These are phyloP conservation scores for Altica lythri DNA, from an alignment of 2,888 invertebrate species.

Conservation along the genomic window DNA sequence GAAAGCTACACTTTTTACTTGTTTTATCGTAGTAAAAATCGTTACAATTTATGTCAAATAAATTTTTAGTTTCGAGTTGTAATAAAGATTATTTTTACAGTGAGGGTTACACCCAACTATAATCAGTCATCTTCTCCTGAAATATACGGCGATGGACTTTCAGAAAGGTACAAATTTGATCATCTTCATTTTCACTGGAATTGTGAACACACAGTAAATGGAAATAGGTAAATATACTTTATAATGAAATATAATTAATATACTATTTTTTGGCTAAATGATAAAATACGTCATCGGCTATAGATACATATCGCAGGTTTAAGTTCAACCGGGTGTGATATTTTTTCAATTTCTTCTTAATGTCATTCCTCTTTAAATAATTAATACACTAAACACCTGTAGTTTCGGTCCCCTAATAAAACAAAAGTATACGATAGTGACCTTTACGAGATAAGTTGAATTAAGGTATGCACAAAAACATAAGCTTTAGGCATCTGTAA, in stretches of 20 bases:
- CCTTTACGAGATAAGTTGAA: too few species aligned
- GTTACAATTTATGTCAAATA: too few species aligned
- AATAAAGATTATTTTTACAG: too few species aligned
- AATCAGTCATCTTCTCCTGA: slow-evolving; percentile 44
- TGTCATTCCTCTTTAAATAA: neutral
- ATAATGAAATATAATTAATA: neutral
- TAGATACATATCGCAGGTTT: neutral
- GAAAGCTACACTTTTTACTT: too few species aligned
- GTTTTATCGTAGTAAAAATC: too few species aligned
- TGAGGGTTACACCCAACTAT: slow-evolving; percentile 49
- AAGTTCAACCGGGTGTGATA: neutral
- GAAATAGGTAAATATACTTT: slow-evolving; percentile 48
- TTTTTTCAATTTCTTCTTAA: neutral
- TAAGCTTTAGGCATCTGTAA: too few species aligned
- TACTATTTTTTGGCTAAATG: neutral
- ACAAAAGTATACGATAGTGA: too few species aligned
- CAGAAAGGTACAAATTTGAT: slow-evolving; percentile 65
- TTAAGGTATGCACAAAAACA: too few species aligned
- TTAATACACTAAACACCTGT: neutral
- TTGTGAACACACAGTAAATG: slow-evolving; percentile 79
- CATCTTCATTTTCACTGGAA: slow-evolving; percentile 86
- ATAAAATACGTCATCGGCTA: neutral
- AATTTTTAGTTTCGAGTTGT: too few species aligned
- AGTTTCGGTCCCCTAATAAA: neutral
- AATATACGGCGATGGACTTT: slow-evolving; percentile 64